These are phyloP conservation scores for Chromoteleia sp. DNA, from an alignment of 2,888 invertebrate genomes.

Conservation along the genomic window DNA sequence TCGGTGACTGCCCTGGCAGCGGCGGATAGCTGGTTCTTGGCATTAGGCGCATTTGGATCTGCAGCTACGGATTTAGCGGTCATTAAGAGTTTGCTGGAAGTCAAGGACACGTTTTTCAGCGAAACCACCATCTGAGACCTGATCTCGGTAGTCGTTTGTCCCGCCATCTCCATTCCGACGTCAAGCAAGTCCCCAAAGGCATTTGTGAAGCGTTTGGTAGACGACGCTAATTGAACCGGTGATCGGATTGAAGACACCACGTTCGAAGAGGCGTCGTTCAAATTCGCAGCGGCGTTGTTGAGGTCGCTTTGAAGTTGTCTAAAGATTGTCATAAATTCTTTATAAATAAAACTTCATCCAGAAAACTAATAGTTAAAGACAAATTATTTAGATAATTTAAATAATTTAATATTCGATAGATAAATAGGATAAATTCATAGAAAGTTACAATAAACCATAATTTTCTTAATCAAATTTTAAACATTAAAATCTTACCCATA, in stretches of 20 bases:
- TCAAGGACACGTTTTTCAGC: constrained; percentile 94
- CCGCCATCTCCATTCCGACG: constrained; percentile 94
- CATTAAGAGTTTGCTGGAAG: constrained; percentile 93
- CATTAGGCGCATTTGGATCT: constrained; percentile 95
- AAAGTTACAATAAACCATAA: no score
- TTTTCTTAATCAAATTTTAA: no score
- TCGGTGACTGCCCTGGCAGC: constrained; percentile 96
- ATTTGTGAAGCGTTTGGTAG: constrained; percentile 91
- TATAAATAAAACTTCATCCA: neutral
- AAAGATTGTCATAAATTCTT: constrained; percentile 7
- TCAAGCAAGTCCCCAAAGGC: constrained; percentile 92
- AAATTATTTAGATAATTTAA: constrained; percentile 4
- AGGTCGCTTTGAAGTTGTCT: constrained; percentile 94
- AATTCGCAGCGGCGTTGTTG: constrained; percentile 92
- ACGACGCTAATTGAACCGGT: constrained; percentile 89
- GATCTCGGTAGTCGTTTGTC: constrained; percentile 90
- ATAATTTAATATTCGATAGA: no score
- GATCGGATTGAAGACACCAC: constrained; percentile 92
- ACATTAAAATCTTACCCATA: constrained; percentile 88
- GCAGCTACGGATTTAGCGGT: constrained; percentile 96
- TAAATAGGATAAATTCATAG: no score
- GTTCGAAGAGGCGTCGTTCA: constrained; percentile 93
- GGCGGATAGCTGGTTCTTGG: constrained; percentile 94
- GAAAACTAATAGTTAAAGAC: no score
- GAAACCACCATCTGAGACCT: constrained; percentile 94